These are phyloP conservation scores for Herpailurus yagouaroundi DNA, from an alignment of 2,113 vertebrate genomes.

Conservation along the genomic window DNA sequence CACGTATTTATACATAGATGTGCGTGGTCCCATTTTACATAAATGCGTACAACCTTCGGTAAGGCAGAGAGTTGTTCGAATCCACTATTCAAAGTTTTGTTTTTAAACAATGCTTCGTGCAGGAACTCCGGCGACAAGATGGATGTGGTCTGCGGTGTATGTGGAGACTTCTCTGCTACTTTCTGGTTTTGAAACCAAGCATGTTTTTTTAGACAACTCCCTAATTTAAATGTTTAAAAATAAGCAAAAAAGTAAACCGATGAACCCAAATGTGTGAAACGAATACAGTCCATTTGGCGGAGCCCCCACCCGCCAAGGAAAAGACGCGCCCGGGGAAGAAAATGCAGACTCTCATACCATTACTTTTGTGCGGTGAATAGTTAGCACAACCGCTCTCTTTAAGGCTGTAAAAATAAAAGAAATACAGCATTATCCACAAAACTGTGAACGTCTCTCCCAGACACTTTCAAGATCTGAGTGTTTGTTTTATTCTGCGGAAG, in stretches of 20 bases:
- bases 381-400: neutral
- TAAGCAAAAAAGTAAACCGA: neutral
- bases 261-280: neutral
- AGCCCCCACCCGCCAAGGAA: neutral
- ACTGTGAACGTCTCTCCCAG: neutral
- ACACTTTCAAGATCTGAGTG: neutral
- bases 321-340: neutral
- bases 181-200: neutral
- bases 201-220: neutral
- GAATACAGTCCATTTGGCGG: neutral
- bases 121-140: neutral
- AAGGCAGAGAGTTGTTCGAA: neutral
- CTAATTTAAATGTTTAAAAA: neutral
- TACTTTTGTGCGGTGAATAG: neutral
- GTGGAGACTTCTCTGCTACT: neutral
- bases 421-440: neutral
- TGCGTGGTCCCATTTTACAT: neutral
- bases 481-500: slow-evolving; percentile 14
- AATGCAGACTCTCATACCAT: neutral
- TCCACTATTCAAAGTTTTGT: neutral
- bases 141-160: neutral
- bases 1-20: neutral
- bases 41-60: neutral
- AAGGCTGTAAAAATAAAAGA: neutral
- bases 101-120: neutral